These are phyloP conservation scores for Anastrepha ludens DNA, from an alignment of 1,140 invertebrate genomes.

Conservation along the genomic window DNA sequence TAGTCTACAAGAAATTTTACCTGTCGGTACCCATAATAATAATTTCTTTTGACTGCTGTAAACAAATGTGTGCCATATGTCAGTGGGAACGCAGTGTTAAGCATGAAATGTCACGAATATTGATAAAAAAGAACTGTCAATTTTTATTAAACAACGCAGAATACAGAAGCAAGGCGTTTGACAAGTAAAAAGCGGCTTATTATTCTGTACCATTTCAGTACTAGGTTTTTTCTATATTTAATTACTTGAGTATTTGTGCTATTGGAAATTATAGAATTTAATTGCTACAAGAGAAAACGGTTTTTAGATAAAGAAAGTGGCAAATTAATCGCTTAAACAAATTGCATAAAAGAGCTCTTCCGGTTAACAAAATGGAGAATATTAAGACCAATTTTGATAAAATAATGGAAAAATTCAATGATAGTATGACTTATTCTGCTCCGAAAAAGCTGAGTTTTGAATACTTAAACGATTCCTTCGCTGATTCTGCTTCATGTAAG, in stretches of 20 bases:
- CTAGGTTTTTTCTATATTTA: background rate
- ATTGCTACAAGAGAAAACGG: too few species aligned
- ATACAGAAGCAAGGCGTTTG: background rate
- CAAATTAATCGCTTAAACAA: background rate
- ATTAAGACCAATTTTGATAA: slow-evolving; percentile 70
- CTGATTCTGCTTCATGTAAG: slow-evolving; percentile 61
- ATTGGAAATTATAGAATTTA: too few species aligned
- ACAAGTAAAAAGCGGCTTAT: background rate
- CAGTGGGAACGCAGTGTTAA: too few species aligned
- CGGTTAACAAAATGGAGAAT: slow-evolving; percentile 65
- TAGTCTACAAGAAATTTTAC: too few species aligned
- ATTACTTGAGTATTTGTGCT: background rate
- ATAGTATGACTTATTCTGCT: slow-evolving; percentile 69
- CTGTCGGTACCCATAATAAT: too few species aligned
- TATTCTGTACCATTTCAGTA: background rate
- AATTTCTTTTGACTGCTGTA: too few species aligned
- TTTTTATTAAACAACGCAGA: background rate
- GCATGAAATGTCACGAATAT: too few species aligned
- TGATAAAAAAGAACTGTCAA: background rate
- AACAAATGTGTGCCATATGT: too few species aligned
- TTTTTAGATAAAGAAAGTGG: background rate
- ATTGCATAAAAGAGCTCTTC: background rate
- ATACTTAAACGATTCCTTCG: slow-evolving; percentile 63
- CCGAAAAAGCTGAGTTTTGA: slow-evolving; percentile 70
- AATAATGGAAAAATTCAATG: slow-evolving; percentile 69